phyloP scores from a whole-genome alignment of 2,113 vertebrate genomes.

The Columbina picui region DNA sequence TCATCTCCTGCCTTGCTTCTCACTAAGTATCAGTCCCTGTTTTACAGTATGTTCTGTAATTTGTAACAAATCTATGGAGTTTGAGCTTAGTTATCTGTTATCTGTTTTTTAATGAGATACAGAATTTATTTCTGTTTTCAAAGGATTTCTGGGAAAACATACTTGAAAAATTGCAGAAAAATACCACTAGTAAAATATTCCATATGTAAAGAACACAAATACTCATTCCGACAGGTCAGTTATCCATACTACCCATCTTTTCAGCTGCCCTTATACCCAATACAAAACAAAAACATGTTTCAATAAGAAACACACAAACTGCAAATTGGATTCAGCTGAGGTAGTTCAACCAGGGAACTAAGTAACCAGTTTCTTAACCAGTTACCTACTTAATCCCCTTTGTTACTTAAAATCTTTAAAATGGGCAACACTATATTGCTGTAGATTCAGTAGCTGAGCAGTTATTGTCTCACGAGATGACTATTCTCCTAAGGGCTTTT shows the following conservation, averaged over 20 bases:
- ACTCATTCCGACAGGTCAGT: neutral
- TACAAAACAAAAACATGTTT: neutral
- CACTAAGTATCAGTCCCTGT: neutral
- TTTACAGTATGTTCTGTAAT: neutral
- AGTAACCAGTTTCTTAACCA: neutral
- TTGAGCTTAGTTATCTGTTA: neutral
- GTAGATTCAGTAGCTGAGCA: neutral
- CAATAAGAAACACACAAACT: neutral
- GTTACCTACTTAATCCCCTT: neutral
- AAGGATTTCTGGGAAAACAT: neutral
- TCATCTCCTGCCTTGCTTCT: neutral
- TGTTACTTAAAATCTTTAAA: neutral
- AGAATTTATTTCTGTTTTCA: neutral
- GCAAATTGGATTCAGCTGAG: neutral
- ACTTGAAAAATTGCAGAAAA: neutral
- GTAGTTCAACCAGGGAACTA: neutral
- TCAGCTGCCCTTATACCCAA: neutral
- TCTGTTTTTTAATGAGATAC: neutral
- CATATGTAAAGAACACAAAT: neutral
- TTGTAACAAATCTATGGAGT: neutral
- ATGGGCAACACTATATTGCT: fast-evolving
- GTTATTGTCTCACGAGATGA: neutral
- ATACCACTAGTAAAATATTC: neutral
- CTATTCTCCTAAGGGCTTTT: neutral
- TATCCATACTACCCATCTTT: neutral